phyloP scores from a whole-genome alignment of 2,888 invertebrate genomes.

The Nipponacmea schrenckii region DNA sequence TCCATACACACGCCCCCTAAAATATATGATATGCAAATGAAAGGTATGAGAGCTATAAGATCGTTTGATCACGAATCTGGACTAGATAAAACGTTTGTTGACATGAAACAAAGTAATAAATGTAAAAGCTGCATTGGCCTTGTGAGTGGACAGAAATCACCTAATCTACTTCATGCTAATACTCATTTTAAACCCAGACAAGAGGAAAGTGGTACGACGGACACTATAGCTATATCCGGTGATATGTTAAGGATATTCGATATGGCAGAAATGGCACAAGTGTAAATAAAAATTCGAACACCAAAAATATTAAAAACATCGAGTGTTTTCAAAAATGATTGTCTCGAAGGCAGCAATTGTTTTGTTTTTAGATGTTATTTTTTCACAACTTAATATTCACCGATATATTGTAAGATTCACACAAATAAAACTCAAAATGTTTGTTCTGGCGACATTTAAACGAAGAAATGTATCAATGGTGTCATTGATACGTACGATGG shows the following conservation, averaged over 20 bases:
- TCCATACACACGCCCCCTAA: slow-evolving; percentile 17
- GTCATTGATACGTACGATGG: too few relatives aligned
- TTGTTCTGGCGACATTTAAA: too few relatives aligned
- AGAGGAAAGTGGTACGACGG: background rate
- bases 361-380: too few relatives aligned
- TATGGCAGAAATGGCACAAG: slow-evolving; percentile 1
- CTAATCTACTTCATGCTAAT: background rate
- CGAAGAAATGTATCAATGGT: too few relatives aligned
- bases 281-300: background rate
- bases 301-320: too few relatives aligned
- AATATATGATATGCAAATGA: slow-evolving; percentile 2
- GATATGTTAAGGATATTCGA: slow-evolving; percentile 6
- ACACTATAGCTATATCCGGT: background rate
- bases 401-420: too few relatives aligned
- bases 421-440: too few relatives aligned
- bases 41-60: background rate
- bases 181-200: background rate
- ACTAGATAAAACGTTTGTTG: background rate
- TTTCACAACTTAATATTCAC: too few relatives aligned
- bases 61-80: background rate
- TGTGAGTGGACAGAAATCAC: background rate
- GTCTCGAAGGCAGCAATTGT: too few relatives aligned
- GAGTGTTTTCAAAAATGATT: too few relatives aligned
- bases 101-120: background rate
- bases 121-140: background rate